These are phyloP conservation scores for Drosophila leontia DNA, from an alignment of 1,140 invertebrate species.

Conservation along the genomic window DNA sequence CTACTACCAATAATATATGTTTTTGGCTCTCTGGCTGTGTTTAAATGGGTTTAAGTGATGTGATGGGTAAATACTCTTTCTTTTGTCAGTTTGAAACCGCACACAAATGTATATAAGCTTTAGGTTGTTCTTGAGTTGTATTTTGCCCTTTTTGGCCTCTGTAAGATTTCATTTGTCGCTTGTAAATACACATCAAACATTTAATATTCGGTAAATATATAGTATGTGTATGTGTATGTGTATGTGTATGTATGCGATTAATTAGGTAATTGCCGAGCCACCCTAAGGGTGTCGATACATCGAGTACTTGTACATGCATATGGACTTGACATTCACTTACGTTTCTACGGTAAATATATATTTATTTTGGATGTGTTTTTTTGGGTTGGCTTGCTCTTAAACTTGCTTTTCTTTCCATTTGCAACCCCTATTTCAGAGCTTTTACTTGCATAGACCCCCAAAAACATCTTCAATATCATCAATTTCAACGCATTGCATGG, in stretches of 20 bases:
- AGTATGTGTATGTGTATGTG: neutral
- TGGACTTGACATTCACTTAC: conserved; percentile 34
- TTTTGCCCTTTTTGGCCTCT: conserved; percentile 22
- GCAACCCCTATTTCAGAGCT: neutral
- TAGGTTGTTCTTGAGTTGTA: neutral
- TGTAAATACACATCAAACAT: conserved; percentile 51
- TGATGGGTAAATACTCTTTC: conserved; percentile 11
- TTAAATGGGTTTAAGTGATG: neutral
- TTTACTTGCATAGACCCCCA: neutral
- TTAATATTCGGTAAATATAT: conserved; percentile 33
- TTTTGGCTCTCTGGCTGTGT: neutral
- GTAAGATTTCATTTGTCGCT: conserved; percentile 13
- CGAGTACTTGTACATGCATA: conserved; percentile 15
- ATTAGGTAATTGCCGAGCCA: conserved; percentile 6
- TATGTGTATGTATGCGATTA: conserved; percentile 14
- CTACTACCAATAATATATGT: neutral
- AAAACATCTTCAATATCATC: conserved; percentile 41
- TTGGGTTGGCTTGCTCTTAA: conserved; percentile 12
- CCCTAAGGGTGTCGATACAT: conserved; percentile 23
- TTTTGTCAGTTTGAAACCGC: conserved; percentile 35
- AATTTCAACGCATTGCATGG: conserved; percentile 56
- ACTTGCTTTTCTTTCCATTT: neutral
- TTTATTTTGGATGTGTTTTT: conserved; percentile 11
- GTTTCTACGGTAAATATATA: conserved; percentile 30
- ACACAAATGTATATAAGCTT: neutral